Base-by-base conservation (phyloP, 2,888 invertebrate genomes). In the Neelides folsomi region DNA sequence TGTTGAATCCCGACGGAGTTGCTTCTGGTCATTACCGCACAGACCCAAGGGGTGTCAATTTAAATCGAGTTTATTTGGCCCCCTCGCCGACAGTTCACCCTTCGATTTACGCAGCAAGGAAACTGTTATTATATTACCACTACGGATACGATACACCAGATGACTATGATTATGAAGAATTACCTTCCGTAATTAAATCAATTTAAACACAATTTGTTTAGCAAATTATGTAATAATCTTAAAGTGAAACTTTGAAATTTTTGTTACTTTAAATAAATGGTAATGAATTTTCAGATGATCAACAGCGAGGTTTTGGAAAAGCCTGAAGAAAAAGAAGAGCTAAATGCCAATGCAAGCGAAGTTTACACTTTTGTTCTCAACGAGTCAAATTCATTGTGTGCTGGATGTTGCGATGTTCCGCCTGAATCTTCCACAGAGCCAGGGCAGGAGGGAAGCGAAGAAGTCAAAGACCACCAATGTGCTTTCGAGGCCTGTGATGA, bases 1-100 rank as follows among this genome's bases (percentile, higher is more conserved):
- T 90, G 73, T 71, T 92, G 57, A 92, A 92, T 73, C 92, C 92
- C 0, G 92, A 92, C 67, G 92, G 92, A 1, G 90, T 92, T 1
- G 81, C 81, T 8, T 74, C 79, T 50, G 92, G 92, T 0, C 86
- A 88, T 69, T 88, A 87, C 68, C 73, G 87, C 51, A 88, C 89
- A 2, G 90, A 92, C 70, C 83, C 84, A 0, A 74, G 83, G 49
- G 92, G 92, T 5, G 82, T 88, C 19, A 92, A 92, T 72, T 72
- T 92, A 19, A 92, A 92, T 72, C 75, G 90, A 65, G 80, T 89
- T 42, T 92, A 92, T 71, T 73, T 86, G 55, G 81, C 82, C 69
- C 90, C 90, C 1, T 80, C 80, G 40, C 71, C 80, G 39, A 68
- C 71, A 0, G 75, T 80, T 19, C 88, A 90, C 70, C 90, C 90